Evolutionary conservation across 1,140 invertebrate species (phyloP), one percentile per base, ranked within the genome.

Genomic region (Tyrophagus putrescentiae): DNA sequence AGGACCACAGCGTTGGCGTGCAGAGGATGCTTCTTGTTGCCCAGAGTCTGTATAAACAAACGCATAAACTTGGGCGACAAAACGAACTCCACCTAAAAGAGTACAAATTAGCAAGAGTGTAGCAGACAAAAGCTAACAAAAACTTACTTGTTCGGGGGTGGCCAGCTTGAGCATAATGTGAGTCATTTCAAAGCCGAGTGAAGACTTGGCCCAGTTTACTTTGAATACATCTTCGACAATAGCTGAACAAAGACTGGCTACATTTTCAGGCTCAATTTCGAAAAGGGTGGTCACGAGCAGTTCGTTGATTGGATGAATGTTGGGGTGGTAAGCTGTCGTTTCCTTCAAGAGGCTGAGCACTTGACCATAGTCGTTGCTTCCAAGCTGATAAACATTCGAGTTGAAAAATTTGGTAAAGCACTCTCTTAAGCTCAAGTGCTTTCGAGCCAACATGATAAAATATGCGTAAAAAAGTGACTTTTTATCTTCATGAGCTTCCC

Each of bases 181-280:
- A 11, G 62, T 32, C 23, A 65, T 56, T 42, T 65, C 62, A 62
- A 65, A 65, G 13, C 60, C 62, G 33, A 65, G 34, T 39, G 29
- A 62, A 32, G 36, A 28, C 29, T 65, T 64, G 28, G 45, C 57
- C 28, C 44, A 23, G 28, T 59, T 18, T 25, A 44, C 27, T 42
- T 28, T 28, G 34, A 42, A 44, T 1, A 42, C 60, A 45, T 52
- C 52, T 58, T 62, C 64, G 21, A 64, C 42, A 1, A 62, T n/a
- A 36, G 25, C 16, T 1, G 56, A 44, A 60, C 63, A 65, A 59
- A 64, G 42, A 4, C 60, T 42, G 23, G 28, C 45, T 13, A 59
- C 41, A 56, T 64, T 32, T 0, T 62, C 61, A 28, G 16, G 7
- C 16, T 42, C 34, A 1, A 42, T 44, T 21, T 48, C 21, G 13